Conservation (phyloP, 1,140 invertebrate genomes). For the Nasonia longicornis region DNA sequence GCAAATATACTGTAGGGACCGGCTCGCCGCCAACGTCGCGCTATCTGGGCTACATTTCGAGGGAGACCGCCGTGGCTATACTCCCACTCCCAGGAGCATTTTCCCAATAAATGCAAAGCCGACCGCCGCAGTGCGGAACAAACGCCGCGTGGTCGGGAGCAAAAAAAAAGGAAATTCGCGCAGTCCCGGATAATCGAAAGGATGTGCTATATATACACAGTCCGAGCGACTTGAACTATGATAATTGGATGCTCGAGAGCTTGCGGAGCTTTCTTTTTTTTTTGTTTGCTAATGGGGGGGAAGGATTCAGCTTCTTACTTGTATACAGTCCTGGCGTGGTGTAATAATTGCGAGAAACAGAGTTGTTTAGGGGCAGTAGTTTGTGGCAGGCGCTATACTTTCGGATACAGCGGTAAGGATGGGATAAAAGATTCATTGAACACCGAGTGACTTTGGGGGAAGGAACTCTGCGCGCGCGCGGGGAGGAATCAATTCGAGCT, state of each 20-base stretch:
- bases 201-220: not conserved
- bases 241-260: slow-evolving; percentile 10
- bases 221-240: not conserved
- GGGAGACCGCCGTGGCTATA: not conserved
- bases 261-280: not conserved
- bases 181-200: not conserved
- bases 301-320: not conserved
- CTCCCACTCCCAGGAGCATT: slow-evolving; percentile 38
- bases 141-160: not conserved
- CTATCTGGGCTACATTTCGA: slow-evolving; percentile 49
- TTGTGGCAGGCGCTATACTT: not conserved
- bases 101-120: slow-evolving; percentile 38
- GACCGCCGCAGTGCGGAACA: not conserved
- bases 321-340: no score
- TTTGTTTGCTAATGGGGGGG: not conserved
- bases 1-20: slow-evolving; percentile 61
- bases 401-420: not conserved
- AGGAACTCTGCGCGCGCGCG: not conserved
- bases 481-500: not conserved
- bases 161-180: not conserved
- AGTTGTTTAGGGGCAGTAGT: no score
- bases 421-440: not conserved
- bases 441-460: not conserved
- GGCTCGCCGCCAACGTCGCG: slow-evolving; percentile 22
- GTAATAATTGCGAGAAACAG: no score